phyloP scores from a whole-genome alignment of 2,113 vertebrate species.

The Hyperopisus bebe region DNA sequence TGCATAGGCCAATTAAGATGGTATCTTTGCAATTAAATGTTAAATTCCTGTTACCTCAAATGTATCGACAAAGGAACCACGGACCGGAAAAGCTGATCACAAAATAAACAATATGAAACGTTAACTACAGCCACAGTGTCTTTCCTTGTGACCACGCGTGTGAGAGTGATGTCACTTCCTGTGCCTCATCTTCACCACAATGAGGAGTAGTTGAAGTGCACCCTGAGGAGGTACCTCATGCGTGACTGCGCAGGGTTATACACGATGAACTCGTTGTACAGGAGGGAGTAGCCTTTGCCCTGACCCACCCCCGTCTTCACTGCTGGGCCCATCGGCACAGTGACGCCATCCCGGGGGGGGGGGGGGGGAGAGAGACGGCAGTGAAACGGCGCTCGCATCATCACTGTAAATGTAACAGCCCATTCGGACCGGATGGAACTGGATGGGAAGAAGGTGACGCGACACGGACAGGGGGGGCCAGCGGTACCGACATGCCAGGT shows the following conservation, averaged over 20 bases:
- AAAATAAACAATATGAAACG: background rate
- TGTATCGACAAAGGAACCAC: background rate
- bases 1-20: background rate
- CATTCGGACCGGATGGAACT: background rate
- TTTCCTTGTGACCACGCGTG: background rate
- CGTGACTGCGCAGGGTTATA: conserved; percentile 70
- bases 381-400: background rate
- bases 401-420: background rate
- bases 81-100: background rate
- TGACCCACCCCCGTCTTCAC: conserved; percentile 53
- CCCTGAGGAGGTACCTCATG: conserved; percentile 76
- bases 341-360: conserved; percentile 59
- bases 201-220: conserved; percentile 71
- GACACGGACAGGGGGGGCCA: background rate
- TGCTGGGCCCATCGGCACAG: conserved; percentile 70
- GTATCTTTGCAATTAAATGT: background rate
- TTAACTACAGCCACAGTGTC: background rate
- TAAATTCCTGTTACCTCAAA: background rate
- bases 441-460: background rate
- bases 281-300: conserved; percentile 64
- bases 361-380: background rate
- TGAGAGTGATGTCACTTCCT: background rate
- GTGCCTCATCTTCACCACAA: conserved; percentile 60
- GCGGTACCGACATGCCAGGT: background rate
- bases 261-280: conserved; percentile 83